Evolutionary conservation across 64 coral and sea anemone species (phyloP).

Genomic region (Stichodactyla helianthus): DNA sequence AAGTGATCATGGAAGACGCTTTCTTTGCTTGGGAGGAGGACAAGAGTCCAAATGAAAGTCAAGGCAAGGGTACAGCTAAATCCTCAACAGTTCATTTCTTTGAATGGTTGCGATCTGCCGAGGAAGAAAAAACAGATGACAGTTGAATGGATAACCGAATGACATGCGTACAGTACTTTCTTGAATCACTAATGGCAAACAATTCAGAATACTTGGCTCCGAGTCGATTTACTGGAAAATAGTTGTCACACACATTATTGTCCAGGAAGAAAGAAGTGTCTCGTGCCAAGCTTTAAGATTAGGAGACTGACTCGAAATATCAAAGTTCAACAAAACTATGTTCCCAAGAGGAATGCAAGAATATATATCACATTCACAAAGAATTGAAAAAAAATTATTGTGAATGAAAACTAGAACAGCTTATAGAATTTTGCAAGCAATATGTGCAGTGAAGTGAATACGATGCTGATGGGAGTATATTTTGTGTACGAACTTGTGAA

Average conservation of each 20-base stretch:
- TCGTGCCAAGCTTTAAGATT: background rate
- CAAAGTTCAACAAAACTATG: background rate
- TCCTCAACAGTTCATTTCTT: slow-evolving; percentile 66
- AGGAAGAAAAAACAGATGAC: slow-evolving; percentile 60
- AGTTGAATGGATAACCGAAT: slow-evolving; percentile 6
- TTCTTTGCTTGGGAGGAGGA: slow-evolving; percentile 66
- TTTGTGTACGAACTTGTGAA: background rate
- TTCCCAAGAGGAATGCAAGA: background rate
- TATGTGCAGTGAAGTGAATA: background rate
- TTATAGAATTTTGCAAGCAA: background rate
- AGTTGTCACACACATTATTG: background rate
- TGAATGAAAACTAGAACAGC: background rate
- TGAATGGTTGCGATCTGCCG: slow-evolving; percentile 60
- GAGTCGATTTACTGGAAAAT: background rate
- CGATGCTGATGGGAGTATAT: background rate
- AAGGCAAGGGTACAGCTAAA: slow-evolving; percentile 61
- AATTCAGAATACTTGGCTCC: background rate
- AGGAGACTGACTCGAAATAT: background rate
- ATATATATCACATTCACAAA: background rate
- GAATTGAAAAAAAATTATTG: background rate
- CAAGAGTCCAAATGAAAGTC: slow-evolving; percentile 25
- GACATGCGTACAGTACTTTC: background rate
- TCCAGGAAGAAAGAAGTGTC: background rate
- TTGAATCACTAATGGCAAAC: too few species aligned
- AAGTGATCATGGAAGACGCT: slow-evolving; percentile 66